Base-by-base conservation (phyloP, 2,797 vertebrate species). In the Enteromius mattozi region DNA sequence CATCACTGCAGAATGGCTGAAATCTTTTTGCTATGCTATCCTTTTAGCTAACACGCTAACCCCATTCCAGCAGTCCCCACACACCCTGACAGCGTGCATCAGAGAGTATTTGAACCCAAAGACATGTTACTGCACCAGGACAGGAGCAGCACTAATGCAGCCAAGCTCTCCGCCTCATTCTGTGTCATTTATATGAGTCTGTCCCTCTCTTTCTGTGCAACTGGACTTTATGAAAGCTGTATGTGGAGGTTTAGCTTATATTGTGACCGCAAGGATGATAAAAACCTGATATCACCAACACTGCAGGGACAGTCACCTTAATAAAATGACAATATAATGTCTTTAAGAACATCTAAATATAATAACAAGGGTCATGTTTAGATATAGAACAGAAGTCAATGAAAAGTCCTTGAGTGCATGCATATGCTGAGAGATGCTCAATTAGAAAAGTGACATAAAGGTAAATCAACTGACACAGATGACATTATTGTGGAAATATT, bases 81-180 rank as follows among this genome's bases (percentile, higher is more conserved):
- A 78, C 66, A 83, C 42, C 40, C 72, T 37, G 42, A 70, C n/a
- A 59, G 30, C 24, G n/a, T 54, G 47, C 71, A 51, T 78, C 49
- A 72, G 49, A 75, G 66, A 68, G 61, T 33, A 49, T 17, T 87
- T 87, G 87, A 92, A 85, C 93, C 92, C 45, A 19, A 40, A 82
- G 71, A 72, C 40, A 72, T 37, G 51, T 33, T 21, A 79, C 66
- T 75, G 81, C 65, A 81, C 84, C 75, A 80, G 80, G 61, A 85
- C 63, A 40, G 59, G 75, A 81, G 66, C 74, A 88, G 86, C 78
- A 87, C 72, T 54, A 88, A 65, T 91, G 90, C 86, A 91, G 88
- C 49, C 90, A 92, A 87, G 86, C 35, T 16, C 24, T 54, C 72
- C 59, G 33, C 51, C 69, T 82, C 59, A 40, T 42, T 9, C 40